phyloP scores from a whole-genome alignment of 2,113 vertebrate species.

The Anoplopoma fimbria region DNA sequence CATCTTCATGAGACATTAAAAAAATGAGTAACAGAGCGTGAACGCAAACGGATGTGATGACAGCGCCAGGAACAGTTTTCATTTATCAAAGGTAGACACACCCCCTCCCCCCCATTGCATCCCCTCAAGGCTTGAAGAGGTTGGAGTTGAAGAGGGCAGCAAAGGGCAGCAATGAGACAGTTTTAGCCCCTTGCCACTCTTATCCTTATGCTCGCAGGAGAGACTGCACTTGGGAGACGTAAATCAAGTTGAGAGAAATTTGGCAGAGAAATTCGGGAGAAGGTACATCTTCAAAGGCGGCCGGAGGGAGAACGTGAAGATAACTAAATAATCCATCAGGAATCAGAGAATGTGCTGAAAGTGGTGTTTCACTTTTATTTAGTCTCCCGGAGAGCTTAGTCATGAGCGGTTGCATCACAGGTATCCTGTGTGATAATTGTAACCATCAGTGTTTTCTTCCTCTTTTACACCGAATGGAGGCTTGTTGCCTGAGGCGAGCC shows the following conservation, averaged over 20 bases:
- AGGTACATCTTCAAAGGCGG: constrained; percentile 65
- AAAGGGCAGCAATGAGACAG: constrained; percentile 44
- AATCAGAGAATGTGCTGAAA: constrained; percentile 75
- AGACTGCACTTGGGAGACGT: constrained; percentile 40
- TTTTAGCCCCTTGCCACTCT: constrained; percentile 49
- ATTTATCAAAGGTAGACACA: constrained; percentile 35
- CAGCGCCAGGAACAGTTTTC: constrained; percentile 44
- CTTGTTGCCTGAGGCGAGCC: constrained; percentile 51
- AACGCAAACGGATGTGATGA: constrained; percentile 48
- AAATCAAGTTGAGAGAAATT: constrained; percentile 53
- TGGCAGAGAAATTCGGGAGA: constrained; percentile 33
- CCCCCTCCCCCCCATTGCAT: neutral
- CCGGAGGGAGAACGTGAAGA: constrained; percentile 46
- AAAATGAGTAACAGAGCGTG: constrained; percentile 38
- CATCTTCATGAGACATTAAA: constrained; percentile 51
- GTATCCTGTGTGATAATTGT: constrained; percentile 62
- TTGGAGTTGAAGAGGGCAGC: constrained; percentile 45
- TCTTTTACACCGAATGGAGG: constrained; percentile 46
- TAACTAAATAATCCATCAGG: constrained; percentile 72
- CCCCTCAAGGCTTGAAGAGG: constrained; percentile 18
- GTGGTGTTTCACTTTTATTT: constrained; percentile 37
- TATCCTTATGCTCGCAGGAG: constrained; percentile 6
- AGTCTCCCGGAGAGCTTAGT: constrained; percentile 51
- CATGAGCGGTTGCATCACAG: constrained; percentile 36
- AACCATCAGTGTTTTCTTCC: constrained; percentile 59